Conservation (phyloP, 2,113 vertebrate genomes). For the Channa argus region DNA sequence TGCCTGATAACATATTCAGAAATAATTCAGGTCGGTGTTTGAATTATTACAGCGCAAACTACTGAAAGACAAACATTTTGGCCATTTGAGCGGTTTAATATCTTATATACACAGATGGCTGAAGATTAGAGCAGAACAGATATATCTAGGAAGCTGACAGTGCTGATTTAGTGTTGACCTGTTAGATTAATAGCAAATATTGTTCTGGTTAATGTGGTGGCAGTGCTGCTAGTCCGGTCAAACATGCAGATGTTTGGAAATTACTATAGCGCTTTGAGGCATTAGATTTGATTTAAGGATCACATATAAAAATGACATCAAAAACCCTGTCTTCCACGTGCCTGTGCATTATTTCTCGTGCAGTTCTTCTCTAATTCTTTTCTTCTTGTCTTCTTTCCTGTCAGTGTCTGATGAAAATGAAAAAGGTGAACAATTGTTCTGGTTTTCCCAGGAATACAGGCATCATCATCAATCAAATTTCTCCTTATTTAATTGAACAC, state of each 20-base stretch:
- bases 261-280: not conserved
- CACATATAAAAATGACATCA: not conserved
- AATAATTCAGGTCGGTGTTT: conserved; percentile 28
- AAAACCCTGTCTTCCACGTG: not conserved
- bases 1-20: not conserved
- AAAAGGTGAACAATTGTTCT: not conserved
- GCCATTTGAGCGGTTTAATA: conserved; percentile 38
- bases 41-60: conserved; percentile 26
- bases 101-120: conserved; percentile 48
- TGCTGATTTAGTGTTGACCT: conserved; percentile 43
- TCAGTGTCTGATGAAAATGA: not conserved
- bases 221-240: conserved; percentile 18
- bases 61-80: conserved; percentile 51
- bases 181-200: conserved; percentile 60
- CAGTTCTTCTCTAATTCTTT: not conserved
- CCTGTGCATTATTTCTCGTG: not conserved
- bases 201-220: conserved; percentile 6
- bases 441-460: not conserved
- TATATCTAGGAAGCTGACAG: not conserved
- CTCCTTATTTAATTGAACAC: not conserved
- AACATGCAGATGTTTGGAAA: conserved; percentile 22
- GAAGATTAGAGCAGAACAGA: conserved; percentile 33
- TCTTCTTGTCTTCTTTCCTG: not conserved
- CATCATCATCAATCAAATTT: not conserved
- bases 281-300: not conserved